Conservation (phyloP, 2,797 vertebrate species). For the Rhinogobio ventralis region DNA sequence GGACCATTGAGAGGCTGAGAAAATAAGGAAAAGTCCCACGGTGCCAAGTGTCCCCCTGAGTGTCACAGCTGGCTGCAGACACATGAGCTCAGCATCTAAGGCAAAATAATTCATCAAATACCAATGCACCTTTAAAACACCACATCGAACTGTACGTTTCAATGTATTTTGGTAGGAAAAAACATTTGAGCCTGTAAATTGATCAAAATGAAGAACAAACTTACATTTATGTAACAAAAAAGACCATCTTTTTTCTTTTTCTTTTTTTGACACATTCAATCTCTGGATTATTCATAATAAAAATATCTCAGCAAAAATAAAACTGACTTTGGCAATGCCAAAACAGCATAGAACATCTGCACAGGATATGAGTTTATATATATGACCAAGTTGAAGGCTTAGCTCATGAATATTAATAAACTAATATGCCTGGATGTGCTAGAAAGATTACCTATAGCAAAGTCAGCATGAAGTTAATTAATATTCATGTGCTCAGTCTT, state of each 20-base stretch:
- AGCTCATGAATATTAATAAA: not conserved
- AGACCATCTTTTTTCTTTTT: not conserved
- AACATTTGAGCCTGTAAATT: not conserved
- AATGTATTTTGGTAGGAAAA: not conserved
- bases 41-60: not conserved
- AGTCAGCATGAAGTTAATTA: not conserved
- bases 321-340: not conserved
- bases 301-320: not conserved
- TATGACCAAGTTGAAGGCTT: not conserved
- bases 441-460: constrained; percentile 7
- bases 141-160: not conserved
- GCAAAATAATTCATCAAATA: constrained; percentile 13
- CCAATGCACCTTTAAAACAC: constrained; percentile 6
- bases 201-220: not conserved
- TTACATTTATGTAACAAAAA: not conserved
- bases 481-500: not conserved
- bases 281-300: not conserved
- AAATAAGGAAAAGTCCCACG: constrained; percentile 40
- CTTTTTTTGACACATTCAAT: not conserved
- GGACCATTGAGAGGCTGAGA: constrained; percentile 32
- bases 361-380: not conserved
- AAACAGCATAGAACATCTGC: not conserved
- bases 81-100: not conserved
- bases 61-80: not conserved
- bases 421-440: constrained; percentile 7